phyloP scores from a whole-genome alignment of 2,797 vertebrate genomes.

The Caiman crocodilus region DNA sequence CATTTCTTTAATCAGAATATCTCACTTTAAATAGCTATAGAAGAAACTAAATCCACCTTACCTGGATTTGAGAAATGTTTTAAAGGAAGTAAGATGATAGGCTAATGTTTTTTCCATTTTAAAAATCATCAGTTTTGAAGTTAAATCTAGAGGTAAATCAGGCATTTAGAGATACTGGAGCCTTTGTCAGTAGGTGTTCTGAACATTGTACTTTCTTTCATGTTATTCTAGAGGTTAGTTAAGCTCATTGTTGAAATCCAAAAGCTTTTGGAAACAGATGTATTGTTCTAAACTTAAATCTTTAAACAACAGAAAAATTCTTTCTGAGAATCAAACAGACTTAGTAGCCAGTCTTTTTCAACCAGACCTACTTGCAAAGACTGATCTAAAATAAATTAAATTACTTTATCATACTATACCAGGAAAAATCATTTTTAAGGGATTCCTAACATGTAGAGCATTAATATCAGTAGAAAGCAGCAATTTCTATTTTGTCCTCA shows the following conservation, averaged over 20 bases:
- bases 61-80: constrained; percentile 37
- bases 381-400: constrained; percentile 52
- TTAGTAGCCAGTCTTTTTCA: constrained; percentile 41
- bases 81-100: constrained; percentile 50
- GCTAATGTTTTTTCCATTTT: constrained; percentile 43
- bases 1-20: constrained; percentile 55
- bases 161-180: constrained; percentile 42
- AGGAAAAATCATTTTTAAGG: constrained; percentile 11
- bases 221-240: constrained; percentile 62
- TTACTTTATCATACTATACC: constrained; percentile 38
- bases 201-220: constrained; percentile 50
- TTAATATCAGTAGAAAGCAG: constrained; percentile 25
- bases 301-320: constrained; percentile 58
- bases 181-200: constrained; percentile 45
- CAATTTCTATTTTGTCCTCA: constrained; percentile 37
- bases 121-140: constrained; percentile 61
- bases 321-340: constrained; percentile 27
- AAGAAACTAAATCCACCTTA: constrained; percentile 54
- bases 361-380: constrained; percentile 46
- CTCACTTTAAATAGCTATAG: constrained; percentile 58
- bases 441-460: background rate
- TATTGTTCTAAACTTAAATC: constrained; percentile 64
- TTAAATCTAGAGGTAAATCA: constrained; percentile 62
- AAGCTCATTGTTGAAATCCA: constrained; percentile 57
- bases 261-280: constrained; percentile 61